Evolutionary conservation across 2,797 vertebrate genomes (phyloP).

Genomic region (Sebastes steindachneri): DNA sequence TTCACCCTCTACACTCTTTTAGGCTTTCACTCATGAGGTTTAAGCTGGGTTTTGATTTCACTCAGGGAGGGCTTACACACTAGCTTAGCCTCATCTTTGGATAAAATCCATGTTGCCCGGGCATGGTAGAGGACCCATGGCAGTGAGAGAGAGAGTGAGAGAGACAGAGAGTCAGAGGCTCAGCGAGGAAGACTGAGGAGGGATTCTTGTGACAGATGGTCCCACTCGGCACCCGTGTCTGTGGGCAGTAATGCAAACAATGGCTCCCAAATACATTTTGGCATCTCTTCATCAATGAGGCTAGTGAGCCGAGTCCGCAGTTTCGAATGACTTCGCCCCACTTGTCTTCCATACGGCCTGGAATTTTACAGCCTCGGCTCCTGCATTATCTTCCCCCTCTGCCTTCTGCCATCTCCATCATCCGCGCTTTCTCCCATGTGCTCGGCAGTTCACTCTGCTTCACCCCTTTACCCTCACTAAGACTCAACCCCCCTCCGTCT

Average conservation of each 20-base stretch:
- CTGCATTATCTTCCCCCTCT: conserved; percentile 10
- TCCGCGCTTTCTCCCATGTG: conserved; percentile 1
- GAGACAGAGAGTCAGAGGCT: conserved; percentile 19
- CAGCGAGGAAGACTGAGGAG: conserved; percentile 38
- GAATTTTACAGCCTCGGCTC: conserved; percentile 43
- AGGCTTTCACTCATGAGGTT: conserved; percentile 49
- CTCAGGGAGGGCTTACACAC: conserved; percentile 72
- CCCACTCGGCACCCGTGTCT: conserved; percentile 54
- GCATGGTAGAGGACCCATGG: conserved; percentile 50
- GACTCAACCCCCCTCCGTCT: conserved; percentile 10
- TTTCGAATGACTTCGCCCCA: conserved; percentile 53
- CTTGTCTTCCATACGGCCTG: conserved; percentile 29
- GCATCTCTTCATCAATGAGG: conserved; percentile 62
- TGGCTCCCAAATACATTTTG: conserved; percentile 67
- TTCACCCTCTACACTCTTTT: conserved; percentile 30
- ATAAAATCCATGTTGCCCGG: conserved; percentile 64
- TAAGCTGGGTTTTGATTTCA: conserved; percentile 75
- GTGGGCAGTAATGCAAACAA: conserved; percentile 73
- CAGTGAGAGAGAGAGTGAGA: conserved; percentile 36
- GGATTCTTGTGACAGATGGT: conserved; percentile 73
- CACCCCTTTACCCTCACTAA: conserved; percentile 19
- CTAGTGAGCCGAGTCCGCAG: conserved; percentile 38
- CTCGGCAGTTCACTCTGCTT: conserved; percentile 36
- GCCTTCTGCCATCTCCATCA: conserved; percentile 28
- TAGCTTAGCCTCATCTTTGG: conserved; percentile 75